Conservation (phyloP, 2,113 vertebrate species). For the Rhombomys opimus region DNA sequence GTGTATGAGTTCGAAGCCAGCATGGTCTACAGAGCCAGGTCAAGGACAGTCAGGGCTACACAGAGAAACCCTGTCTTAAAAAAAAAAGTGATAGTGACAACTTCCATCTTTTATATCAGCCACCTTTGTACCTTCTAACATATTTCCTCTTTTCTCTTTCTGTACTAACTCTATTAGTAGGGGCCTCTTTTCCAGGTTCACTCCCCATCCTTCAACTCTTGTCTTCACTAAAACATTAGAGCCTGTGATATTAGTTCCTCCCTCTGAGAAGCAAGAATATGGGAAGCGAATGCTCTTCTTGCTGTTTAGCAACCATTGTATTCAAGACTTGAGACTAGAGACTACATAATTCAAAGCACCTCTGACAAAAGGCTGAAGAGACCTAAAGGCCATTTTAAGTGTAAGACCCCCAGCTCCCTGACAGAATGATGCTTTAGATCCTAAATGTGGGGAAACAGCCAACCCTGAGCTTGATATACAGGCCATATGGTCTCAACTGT, state of each 20-base stretch:
- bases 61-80: not conserved
- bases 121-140: not conserved
- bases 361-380: not conserved
- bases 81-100: not conserved
- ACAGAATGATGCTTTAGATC: not conserved
- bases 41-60: not conserved
- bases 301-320: not conserved
- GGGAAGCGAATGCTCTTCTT: not conserved
- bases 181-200: not conserved
- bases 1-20: not conserved
- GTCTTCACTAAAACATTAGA: not conserved
- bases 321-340: not conserved
- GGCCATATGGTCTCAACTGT: conserved; percentile 4
- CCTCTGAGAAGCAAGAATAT: not conserved
- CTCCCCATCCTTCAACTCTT: not conserved
- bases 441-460: not conserved
- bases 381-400: not conserved
- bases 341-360: not conserved
- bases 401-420: not conserved
- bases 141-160: not conserved
- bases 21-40: not conserved
- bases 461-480: not conserved
- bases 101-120: not conserved
- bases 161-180: not conserved
- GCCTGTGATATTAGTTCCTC: not conserved